Conservation (phyloP, 2,888 invertebrate genomes). For the Lithodes maja region DNA sequence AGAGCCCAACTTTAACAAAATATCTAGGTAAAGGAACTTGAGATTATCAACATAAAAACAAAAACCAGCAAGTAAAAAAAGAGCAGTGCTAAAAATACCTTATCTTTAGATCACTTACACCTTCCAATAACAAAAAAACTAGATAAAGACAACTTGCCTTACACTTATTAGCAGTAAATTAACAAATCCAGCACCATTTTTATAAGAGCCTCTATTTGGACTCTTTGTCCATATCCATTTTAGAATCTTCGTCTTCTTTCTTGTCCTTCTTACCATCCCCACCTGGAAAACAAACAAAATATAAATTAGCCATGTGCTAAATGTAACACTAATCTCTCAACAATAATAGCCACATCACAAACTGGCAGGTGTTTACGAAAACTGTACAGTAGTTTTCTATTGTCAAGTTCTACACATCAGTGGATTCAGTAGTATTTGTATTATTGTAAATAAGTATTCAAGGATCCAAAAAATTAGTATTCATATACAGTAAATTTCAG, state of each 20-base stretch:
- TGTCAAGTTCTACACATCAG: too few relatives aligned
- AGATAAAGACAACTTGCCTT: conserved; percentile 43
- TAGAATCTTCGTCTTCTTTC: conserved; percentile 75
- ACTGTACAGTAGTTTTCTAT: too few relatives aligned
- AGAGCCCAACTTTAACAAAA: neutral
- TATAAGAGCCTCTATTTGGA: conserved; percentile 44
- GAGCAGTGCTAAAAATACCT: neutral
- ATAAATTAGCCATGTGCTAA: neutral
- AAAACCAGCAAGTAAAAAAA: too few relatives aligned
- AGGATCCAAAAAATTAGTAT: too few relatives aligned
- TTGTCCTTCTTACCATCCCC: conserved; percentile 79
- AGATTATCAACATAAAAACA: too few relatives aligned
- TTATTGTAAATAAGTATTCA: too few relatives aligned
- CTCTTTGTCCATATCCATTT: conserved; percentile 65
- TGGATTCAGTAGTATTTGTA: too few relatives aligned
- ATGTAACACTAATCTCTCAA: neutral
- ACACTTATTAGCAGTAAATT: conserved; percentile 32
- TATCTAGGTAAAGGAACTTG: conserved; percentile 1
- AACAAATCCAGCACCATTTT: conserved; percentile 52
- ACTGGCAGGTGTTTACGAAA: too few relatives aligned
- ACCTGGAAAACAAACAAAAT: conserved; percentile 73
- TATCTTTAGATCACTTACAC: conserved; percentile 20
- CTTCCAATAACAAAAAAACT: conserved; percentile 34
- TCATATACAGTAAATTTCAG: too few relatives aligned
- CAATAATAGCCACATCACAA: neutral